Evolutionary conservation across 2,888 invertebrate genomes (phyloP), one percentile per base, ranked within the genome.

Genomic region (Amblyjoppa fuscipennis): DNA sequence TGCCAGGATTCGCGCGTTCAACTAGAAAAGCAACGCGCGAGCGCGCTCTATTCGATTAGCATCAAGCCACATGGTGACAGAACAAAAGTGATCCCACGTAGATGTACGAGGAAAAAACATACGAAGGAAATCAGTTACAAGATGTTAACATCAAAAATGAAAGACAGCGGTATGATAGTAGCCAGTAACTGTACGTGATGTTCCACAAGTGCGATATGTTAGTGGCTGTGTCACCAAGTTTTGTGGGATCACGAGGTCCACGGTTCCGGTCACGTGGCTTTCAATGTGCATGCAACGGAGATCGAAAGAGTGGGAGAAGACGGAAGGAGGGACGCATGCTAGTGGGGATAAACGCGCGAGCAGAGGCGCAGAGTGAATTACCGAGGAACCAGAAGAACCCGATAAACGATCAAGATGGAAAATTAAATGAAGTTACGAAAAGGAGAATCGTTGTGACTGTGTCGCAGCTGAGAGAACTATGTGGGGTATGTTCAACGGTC

Each of bases 181-280:
- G 56, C 75, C 66, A 41, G 69, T 41, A 20, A 34, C 9, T 16
- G 4, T 70, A 45, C 11, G 31, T 1, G 20, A 34, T 53, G 28
- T n/a, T 74, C 41, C 38, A 59, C 53, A 20, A 78, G 75, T 61
- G 80, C 73, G 68, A 75, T 68, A 71, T 49, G 28, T 68, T 16
- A 56, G 64, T 79, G 75, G 71, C 88, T 87, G 85, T 85, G 87
- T 88, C 89, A 85, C 86, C 86, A 88, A 87, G 90, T 90, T 92
- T 89, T 86, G 87, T 89, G 90, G 20, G 61, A 83, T 83, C 51
- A 25, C 56, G 68, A 53, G 66, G n/a, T 66, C 28, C 51, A 64
- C 87, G 89, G 88, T 91, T 90, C 90, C 88, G 90, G 90, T 92
- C 90, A 89, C 90, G 88, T 88, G 90, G 91, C 88, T 90, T 90